These are phyloP conservation scores for Rotaria magnacalcarata DNA, from an alignment of 2,888 invertebrate species.

Conservation along the genomic window DNA sequence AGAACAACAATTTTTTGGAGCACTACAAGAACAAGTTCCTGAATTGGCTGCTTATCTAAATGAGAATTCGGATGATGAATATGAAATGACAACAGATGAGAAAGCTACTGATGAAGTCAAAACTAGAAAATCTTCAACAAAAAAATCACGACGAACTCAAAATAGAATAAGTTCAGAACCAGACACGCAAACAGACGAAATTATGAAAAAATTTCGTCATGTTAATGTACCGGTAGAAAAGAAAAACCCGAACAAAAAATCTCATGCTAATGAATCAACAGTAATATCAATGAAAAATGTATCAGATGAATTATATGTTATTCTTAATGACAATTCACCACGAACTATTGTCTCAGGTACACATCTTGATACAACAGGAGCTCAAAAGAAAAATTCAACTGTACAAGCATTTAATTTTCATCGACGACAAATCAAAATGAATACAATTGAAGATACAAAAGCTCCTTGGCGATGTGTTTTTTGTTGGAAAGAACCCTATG, in stretches of 20 bases:
- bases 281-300: neutral
- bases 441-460: neutral
- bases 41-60: conserved; percentile 19
- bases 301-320: conserved; percentile 1
- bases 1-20: conserved; percentile 10
- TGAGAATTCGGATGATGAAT: conserved; percentile 10
- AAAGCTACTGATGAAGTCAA: neutral
- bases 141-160: neutral
- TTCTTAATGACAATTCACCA: neutral
- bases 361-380: neutral
- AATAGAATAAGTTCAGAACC: neutral
- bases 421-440: conserved; percentile 16
- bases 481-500: conserved; percentile 24
- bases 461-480: neutral
- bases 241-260: neutral
- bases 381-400: neutral
- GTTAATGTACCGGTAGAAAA: neutral
- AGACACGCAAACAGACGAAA: conserved; percentile 10
- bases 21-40: neutral
- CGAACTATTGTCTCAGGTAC: neutral
- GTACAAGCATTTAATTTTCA: neutral
- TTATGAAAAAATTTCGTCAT: conserved; percentile 27
- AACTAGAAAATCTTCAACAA: neutral
- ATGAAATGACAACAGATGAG: neutral
- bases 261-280: neutral